These are phyloP conservation scores for Calycopis cecrops DNA, from an alignment of 1,140 invertebrate species.

Conservation along the genomic window DNA sequence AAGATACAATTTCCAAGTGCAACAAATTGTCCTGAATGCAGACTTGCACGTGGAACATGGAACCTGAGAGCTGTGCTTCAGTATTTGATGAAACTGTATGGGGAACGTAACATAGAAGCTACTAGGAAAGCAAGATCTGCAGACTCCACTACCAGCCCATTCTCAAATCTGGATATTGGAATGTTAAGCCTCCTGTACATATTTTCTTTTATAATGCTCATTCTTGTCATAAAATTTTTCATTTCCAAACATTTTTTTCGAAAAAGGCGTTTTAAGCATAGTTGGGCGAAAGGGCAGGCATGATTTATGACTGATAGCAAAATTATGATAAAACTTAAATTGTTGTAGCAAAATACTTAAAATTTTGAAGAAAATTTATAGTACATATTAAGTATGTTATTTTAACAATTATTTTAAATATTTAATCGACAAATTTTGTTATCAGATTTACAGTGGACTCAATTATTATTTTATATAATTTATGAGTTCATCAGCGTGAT, in stretches of 20 bases:
- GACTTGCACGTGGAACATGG: conserved; percentile 77
- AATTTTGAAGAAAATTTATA: too few species aligned
- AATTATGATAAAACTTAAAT: conserved; percentile 2
- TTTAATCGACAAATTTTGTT: conserved; percentile 8
- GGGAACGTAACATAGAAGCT: conserved; percentile 74
- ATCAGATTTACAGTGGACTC: conserved; percentile 11
- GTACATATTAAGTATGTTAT: background rate
- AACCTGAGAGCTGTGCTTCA: conserved; percentile 81
- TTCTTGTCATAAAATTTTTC: conserved; percentile 86
- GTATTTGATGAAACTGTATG: conserved; percentile 87
- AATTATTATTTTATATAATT: background rate
- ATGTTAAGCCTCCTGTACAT: conserved; percentile 71
- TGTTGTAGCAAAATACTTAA: too few species aligned
- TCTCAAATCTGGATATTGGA: conserved; percentile 64
- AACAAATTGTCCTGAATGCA: conserved; percentile 83
- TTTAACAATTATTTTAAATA: conserved; percentile 2
- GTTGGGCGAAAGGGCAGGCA: conserved; percentile 78
- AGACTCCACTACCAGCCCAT: conserved; percentile 35
- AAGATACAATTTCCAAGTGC: conserved; percentile 93
- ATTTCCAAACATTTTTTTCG: conserved; percentile 80
- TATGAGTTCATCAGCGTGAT: too few species aligned
- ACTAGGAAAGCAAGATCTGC: conserved; percentile 31
- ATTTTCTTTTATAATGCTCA: conserved; percentile 71
- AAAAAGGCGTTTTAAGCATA: conserved; percentile 81
- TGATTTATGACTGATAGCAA: conserved; percentile 18